Base-by-base conservation (phyloP, 2,888 invertebrate genomes). In the Parnassius orleans region DNA sequence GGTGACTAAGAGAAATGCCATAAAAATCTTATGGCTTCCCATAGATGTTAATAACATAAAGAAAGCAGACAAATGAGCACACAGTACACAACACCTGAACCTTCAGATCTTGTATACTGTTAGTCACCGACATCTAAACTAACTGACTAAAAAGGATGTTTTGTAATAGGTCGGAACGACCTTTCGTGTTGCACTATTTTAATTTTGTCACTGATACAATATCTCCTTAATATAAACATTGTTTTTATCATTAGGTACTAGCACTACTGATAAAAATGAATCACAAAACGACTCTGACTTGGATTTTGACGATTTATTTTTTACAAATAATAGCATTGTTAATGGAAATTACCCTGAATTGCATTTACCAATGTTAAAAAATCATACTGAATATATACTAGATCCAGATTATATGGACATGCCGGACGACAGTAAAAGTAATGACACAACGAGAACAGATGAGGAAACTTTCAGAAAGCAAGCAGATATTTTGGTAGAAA, bases 291-390 rank as follows among this genome's bases (percentile, higher is more conserved):
- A 48, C 3, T 57, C 60, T 2, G 53, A 64, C 42, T 60, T 64
- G 46, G 60, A 64, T 9, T 64, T 64, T 7, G 63, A 60, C 46
- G 63, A 60, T 3, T 53, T 64, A n/a, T 57, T 57, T 33, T 56
- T 53, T 9, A n/a, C 52, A 10, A 19, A 52, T 43, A 15, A 46
- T 19, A 57, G 33, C 12, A 15, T 12, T 11, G 43, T 15, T 15
- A 42, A 53, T n/a, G 47, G 14, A 7, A 54, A 60, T 9, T 14
- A 14, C 9, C 43, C 60, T 65, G 67, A 81, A 50, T 64, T 78
- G 9, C 66, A 73, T 5, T 61, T 68, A 9, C 68, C 67, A 3
- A 63, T 59, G 63, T 24, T 59, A 5, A 70, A 65, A 53, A 65
- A 63, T 3, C 59, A 61, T 19, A 53, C 61, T 11, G 54, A 55